These are phyloP conservation scores for Saxidomus purpurata DNA, from an alignment of 1,140 invertebrate genomes.

Conservation along the genomic window DNA sequence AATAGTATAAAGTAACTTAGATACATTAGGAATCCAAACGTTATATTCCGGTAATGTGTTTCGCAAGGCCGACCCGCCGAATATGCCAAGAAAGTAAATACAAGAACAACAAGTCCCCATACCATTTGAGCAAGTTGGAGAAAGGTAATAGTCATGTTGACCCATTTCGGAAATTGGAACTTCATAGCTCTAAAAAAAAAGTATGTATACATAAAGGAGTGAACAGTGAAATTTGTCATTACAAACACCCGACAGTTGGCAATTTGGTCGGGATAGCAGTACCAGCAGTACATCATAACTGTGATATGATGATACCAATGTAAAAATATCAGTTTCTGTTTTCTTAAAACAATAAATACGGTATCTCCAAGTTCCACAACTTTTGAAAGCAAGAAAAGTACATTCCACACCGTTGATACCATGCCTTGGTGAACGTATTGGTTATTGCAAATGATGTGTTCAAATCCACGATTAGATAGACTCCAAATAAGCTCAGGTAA, in stretches of 20 bases:
- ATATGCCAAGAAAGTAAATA: constrained; percentile 90
- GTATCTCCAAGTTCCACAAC: constrained; percentile 98
- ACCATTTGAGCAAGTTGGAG: constrained; percentile 98
- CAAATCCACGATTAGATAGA: constrained; percentile 94
- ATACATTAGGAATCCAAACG: constrained; percentile 97
- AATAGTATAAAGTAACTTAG: constrained; percentile 89
- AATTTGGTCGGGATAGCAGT: constrained; percentile 98
- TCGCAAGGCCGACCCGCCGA: constrained; percentile 91
- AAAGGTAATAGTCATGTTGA: constrained; percentile 97
- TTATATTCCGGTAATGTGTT: constrained; percentile 95
- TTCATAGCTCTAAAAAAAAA: constrained; percentile 96
- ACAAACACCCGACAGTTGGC: constrained; percentile 98
- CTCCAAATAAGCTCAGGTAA: constrained; percentile 92
- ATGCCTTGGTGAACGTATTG: constrained; percentile 78
- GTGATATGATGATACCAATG: constrained; percentile 94
- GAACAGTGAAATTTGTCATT: constrained; percentile 99
- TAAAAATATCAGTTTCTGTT: constrained; percentile 98
- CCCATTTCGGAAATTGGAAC: constrained; percentile 93
- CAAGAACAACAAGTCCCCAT: constrained; percentile 95
- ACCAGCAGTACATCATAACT: constrained; percentile 98
- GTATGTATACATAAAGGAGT: constrained; percentile 99
- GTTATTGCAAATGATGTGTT: constrained; percentile 96
- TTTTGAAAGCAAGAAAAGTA: constrained; percentile 96
- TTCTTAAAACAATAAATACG: constrained; percentile 97
- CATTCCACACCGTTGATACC: constrained; percentile 94